Evolutionary conservation across 2,888 invertebrate species (phyloP), one percentile per base, ranked within the genome.

Genomic region (Morinoia aosen): DNA sequence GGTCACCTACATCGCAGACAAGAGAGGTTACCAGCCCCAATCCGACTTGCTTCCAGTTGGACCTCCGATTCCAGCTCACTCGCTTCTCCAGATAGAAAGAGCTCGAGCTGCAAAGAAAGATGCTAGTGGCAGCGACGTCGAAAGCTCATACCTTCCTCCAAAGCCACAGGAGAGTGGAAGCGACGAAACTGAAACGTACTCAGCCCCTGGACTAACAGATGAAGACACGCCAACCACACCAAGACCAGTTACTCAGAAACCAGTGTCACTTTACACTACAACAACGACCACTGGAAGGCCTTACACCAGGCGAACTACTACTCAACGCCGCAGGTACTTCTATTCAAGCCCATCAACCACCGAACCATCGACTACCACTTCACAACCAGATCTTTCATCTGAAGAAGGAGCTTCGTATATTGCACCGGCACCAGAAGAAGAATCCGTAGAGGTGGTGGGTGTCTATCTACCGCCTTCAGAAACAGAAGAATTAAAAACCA

Each of bases 1-100:
- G 14, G 19, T 95, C 40, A 90, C 90, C 58, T 95, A 57, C 90
- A 76, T 95, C 57, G 95, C 95, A 14, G 95, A 95, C 88, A 88
- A 95, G 25, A 33, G 91, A 57, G 95, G 95, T 48, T 95, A 90
- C 91, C 95, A 95, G 56, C 95, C 95, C 25, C n/a, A 40, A 14
- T 95, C 95, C n/a, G 88, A 88, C n/a, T 48, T 95, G 12, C 57
- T 90, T n/a, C 95, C 88, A 39, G 91, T 95, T n/a, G 95, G 88
- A 12, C 95, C 95, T 12, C 88, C 95, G 10, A 95, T 95, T n/a
- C 95, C 95, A 48, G 88, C 76, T 33, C 88, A 88, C 76, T 76
- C 88, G 33, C 95, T 95, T 40, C 88, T 88, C 48, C 95, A 95
- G 95, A 95, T 95, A 39, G 76, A 95, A 57, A 88, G 76, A 57